Evolutionary conservation across 2,113 vertebrate genomes (phyloP).

Genomic region (Macrotis lagotis): DNA sequence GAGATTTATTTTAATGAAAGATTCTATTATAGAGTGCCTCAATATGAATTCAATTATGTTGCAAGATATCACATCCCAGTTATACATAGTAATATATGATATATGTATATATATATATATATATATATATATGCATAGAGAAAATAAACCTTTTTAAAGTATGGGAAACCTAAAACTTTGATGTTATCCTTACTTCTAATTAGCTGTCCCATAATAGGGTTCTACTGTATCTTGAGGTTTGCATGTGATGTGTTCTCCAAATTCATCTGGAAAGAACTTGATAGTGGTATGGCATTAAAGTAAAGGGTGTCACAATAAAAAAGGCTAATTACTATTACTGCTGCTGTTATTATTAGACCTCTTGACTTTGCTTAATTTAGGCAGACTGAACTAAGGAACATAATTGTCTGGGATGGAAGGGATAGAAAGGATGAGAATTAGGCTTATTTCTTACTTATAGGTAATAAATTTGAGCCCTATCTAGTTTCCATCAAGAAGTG

Average conservation of each 20-base stretch:
- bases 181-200: background rate
- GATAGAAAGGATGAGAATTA: background rate
- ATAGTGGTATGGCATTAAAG: background rate
- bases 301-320: background rate
- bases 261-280: background rate
- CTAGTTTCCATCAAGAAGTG: slow-evolving; percentile 9
- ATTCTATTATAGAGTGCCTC: background rate
- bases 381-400: background rate
- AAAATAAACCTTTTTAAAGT: background rate
- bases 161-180: background rate
- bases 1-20: slow-evolving; percentile 4
- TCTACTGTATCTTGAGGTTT: background rate
- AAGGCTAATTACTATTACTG: background rate
- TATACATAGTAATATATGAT: background rate
- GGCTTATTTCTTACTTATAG: background rate
- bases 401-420: background rate
- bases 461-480: background rate
- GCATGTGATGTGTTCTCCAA: background rate
- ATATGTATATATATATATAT: background rate
- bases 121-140: background rate
- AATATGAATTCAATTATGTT: slow-evolving; percentile 14
- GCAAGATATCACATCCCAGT: background rate
- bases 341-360: background rate
- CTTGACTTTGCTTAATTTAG: background rate
- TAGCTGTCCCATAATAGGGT: background rate